These are phyloP conservation scores for Ornithorhynchus anatinus DNA, from an alignment of 2,113 vertebrate species.

Conservation along the genomic window DNA sequence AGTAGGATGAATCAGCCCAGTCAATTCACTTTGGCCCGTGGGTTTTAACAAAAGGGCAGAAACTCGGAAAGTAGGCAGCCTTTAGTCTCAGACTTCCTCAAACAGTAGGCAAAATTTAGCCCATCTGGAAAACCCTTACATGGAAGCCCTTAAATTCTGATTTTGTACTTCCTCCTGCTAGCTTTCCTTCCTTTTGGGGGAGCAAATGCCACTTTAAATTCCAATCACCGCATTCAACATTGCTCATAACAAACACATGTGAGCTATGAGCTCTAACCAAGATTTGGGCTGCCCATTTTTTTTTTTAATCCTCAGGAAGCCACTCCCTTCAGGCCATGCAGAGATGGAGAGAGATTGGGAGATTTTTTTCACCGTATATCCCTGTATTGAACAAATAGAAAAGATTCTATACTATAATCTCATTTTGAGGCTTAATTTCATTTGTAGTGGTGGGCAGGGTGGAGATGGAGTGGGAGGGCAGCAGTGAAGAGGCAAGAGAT, in stretches of 20 bases:
- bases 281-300: background rate
- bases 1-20: too few species aligned
- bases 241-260: background rate
- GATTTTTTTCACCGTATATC: too few species aligned
- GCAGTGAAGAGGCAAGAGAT: background rate
- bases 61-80: too few species aligned
- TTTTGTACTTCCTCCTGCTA: background rate
- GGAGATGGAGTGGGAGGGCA: background rate
- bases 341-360: background rate
- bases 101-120: too few species aligned
- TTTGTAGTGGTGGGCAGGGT: background rate
- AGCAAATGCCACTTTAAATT: background rate
- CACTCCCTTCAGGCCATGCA: background rate
- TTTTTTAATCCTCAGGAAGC: background rate
- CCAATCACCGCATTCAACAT: background rate
- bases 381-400: background rate
- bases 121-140: too few species aligned
- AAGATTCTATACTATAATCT: background rate
- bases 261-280: background rate
- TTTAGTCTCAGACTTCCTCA: too few species aligned
- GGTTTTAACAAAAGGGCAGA: too few species aligned
- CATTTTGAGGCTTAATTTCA: background rate
- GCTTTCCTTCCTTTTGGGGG: background rate
- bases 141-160: too few species aligned
- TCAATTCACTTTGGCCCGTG: too few species aligned